Evolutionary conservation across 2,113 vertebrate genomes (phyloP).

Genomic region (Pristiophorus japonicus): DNA sequence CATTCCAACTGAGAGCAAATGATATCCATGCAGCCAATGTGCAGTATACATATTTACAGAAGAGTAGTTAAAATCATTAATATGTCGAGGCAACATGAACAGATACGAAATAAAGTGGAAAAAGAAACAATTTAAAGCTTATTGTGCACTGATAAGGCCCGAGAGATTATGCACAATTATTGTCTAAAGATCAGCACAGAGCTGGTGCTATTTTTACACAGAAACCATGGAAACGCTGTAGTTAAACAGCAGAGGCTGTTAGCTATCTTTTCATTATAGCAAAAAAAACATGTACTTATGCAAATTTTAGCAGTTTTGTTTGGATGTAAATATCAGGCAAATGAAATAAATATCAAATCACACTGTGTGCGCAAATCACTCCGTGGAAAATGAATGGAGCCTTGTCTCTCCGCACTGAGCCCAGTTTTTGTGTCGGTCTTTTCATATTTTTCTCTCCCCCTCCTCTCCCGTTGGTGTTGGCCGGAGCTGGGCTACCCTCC

Average conservation of each 20-base stretch:
- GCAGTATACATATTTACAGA: neutral
- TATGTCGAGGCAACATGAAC: neutral
- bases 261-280: conserved; percentile 32
- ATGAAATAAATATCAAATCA: neutral
- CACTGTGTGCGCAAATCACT: neutral
- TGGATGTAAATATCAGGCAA: conserved; percentile 29
- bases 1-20: neutral
- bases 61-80: neutral
- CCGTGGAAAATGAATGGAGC: neutral
- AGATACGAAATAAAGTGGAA: conserved; percentile 4
- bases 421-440: neutral
- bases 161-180: conserved; percentile 3
- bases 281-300: conserved; percentile 11
- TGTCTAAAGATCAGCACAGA: conserved; percentile 24
- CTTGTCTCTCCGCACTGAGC: neutral
- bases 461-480: neutral
- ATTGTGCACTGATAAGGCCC: neutral
- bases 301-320: conserved; percentile 21
- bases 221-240: conserved; percentile 35
- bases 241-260: conserved; percentile 25
- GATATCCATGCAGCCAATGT: neutral
- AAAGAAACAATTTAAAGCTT: conserved; percentile 25
- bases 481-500: neutral
- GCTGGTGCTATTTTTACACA: conserved; percentile 10
- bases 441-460: neutral